Percentiles rank a stretch among this genome's conserved stretches.
phyloP scores from a whole-genome alignment of 2,888 invertebrate species.

The Lucinisca nassula region DNA sequence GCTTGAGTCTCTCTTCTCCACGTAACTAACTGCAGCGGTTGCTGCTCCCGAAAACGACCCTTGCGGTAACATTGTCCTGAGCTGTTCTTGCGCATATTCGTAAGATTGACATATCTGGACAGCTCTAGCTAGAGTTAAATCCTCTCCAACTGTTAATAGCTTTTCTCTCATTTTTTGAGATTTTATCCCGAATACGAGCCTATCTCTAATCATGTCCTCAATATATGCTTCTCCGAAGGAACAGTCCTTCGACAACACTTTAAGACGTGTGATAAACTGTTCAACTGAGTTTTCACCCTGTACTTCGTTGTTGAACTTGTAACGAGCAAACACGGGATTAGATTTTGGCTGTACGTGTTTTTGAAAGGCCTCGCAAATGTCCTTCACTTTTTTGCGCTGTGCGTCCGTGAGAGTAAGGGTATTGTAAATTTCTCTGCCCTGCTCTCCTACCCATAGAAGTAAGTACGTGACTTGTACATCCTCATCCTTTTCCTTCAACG shows the following conservation, averaged over 20 bases:
- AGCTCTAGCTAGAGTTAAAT: background rate
- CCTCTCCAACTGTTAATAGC: conserved; percentile 5
- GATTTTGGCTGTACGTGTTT: conserved; percentile 37
- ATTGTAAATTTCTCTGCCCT: conserved; percentile 53
- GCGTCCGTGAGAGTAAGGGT: conserved; percentile 35
- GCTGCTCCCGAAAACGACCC: background rate
- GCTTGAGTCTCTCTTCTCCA: too few relatives aligned
- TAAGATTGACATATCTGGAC: conserved; percentile 6
- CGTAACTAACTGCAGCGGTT: conserved; percentile 4
- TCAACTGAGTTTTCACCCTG: conserved; percentile 21
- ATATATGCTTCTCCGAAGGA: conserved; percentile 1
- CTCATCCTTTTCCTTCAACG: conserved; percentile 27
- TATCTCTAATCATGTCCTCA: conserved; percentile 24
- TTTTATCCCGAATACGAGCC: background rate
- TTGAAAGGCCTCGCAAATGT: conserved; percentile 21
- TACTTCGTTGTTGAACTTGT: conserved; percentile 41
- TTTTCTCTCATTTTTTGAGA: background rate
- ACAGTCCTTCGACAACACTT: conserved; percentile 32
- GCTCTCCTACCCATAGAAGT: conserved; percentile 28
- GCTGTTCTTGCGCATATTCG: conserved; percentile 24
- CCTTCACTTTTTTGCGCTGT: background rate
- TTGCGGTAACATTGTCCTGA: background rate
- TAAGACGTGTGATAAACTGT: conserved; percentile 30
- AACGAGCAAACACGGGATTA: conserved; percentile 44
- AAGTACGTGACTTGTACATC: conserved; percentile 25